phyloP scores from a whole-genome alignment of 2,113 vertebrate species.

The Salvelinus namaycush region DNA sequence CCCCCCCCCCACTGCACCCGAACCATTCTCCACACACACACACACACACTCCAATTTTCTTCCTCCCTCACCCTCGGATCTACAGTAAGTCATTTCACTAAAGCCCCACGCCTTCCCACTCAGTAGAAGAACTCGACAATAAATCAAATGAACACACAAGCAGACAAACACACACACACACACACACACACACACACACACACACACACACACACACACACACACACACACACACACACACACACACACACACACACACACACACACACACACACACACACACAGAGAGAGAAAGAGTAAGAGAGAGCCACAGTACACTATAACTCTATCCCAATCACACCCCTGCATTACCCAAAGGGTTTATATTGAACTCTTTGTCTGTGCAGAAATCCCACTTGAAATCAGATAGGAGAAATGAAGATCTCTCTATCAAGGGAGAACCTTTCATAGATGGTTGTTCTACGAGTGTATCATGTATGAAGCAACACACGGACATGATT shows the following conservation, averaged over 20 bases:
- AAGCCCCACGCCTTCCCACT: slow-evolving; percentile 25
- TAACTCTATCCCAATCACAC: slow-evolving; percentile 1
- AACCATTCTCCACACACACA: slow-evolving; percentile 27
- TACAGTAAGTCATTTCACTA: slow-evolving; percentile 27
- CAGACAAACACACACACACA: not conserved
- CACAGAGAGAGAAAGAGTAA: not conserved
- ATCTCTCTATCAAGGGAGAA: not conserved
- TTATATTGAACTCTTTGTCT: slow-evolving; percentile 8
- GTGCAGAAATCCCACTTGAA: slow-evolving; percentile 5
- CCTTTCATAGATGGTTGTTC: not conserved
- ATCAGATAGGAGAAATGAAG: not conserved
- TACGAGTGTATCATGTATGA: not conserved
- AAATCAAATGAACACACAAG: slow-evolving; percentile 21
- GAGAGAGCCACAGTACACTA: slow-evolving; percentile 3
- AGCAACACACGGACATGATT: too few relatives aligned
- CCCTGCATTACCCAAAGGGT: not conserved
- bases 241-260: not conserved
- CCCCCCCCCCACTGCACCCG: slow-evolving; percentile 26
- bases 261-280: not conserved
- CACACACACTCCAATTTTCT: slow-evolving; percentile 14
- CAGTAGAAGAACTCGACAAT: slow-evolving; percentile 9
- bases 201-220: slow-evolving; percentile 3
- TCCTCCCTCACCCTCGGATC: slow-evolving; percentile 22
- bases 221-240: not conserved
- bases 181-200: not conserved